Conservation (phyloP, 2,888 invertebrate species). For the Neoitamus cyanurus region DNA sequence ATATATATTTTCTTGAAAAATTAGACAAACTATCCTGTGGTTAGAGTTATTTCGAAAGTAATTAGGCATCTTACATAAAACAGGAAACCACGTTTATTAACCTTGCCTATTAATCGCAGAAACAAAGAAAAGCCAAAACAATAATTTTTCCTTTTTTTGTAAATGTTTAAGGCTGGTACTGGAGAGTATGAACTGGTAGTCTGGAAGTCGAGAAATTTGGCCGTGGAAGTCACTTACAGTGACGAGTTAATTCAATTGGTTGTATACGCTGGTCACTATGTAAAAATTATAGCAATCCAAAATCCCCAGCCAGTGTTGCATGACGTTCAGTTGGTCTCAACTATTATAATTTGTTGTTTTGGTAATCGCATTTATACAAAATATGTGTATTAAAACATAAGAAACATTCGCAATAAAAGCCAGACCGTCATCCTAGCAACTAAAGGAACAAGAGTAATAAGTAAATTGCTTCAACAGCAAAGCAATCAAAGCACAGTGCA, state of each 20-base stretch:
- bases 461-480: slow-evolving; percentile 6
- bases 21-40: too few relatives aligned
- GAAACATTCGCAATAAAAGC: neutral
- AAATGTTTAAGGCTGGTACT: too few relatives aligned
- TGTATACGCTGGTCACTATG: neutral
- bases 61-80: too few relatives aligned
- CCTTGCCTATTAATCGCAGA: too few relatives aligned
- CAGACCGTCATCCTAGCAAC: neutral
- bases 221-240: too few relatives aligned
- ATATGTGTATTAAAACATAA: neutral
- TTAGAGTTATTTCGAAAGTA: too few relatives aligned
- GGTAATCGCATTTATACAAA: neutral
- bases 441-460: neutral
- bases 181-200: too few relatives aligned
- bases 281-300: neutral
- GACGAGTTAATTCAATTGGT: neutral
- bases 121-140: too few relatives aligned
- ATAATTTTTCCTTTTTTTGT: too few relatives aligned
- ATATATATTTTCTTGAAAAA: too few relatives aligned
- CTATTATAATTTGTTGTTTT: neutral
- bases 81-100: too few relatives aligned
- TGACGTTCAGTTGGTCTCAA: neutral
- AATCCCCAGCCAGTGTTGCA: neutral
- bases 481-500: slow-evolving; percentile 39
- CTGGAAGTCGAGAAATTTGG: too few relatives aligned